phyloP scores from a whole-genome alignment of 2,888 invertebrate genomes.

The Eledona agricola region DNA sequence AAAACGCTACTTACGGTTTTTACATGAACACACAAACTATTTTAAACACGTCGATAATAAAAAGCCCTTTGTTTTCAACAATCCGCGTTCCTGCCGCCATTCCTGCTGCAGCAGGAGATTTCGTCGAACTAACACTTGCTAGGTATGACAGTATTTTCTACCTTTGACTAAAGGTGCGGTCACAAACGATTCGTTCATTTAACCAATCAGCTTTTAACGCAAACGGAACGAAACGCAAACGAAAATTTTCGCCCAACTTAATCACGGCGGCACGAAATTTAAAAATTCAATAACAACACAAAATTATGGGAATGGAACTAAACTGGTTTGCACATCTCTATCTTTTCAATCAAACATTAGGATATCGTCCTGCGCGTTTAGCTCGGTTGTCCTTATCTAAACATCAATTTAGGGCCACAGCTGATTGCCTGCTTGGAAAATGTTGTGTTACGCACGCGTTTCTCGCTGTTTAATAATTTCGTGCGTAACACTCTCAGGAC shows the following conservation, averaged over 20 bases:
- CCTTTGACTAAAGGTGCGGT: slow-evolving; percentile 5
- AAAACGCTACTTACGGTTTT: too few relatives aligned
- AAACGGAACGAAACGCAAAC: background rate
- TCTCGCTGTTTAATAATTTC: too few relatives aligned
- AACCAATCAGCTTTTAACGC: too few relatives aligned
- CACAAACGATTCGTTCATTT: too few relatives aligned
- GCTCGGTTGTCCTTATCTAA: slow-evolving; percentile 57
- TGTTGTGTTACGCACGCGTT: too few relatives aligned
- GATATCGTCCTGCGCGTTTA: slow-evolving; percentile 51
- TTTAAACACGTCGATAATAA: slow-evolving; percentile 46
- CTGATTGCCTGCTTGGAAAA: slow-evolving; percentile 43
- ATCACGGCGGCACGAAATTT: too few relatives aligned
- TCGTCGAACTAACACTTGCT: slow-evolving; percentile 21
- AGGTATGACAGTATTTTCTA: slow-evolving; percentile 37
- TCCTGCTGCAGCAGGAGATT: slow-evolving; percentile 42
- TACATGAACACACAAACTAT: slow-evolving; percentile 37
- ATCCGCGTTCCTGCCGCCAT: slow-evolving; percentile 45
- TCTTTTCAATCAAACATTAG: slow-evolving; percentile 34
- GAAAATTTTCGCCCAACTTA: background rate
- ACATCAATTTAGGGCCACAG: slow-evolving; percentile 57
- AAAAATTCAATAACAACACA: too few relatives aligned
- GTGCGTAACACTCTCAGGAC: too few relatives aligned
- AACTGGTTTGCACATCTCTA: slow-evolving; percentile 18
- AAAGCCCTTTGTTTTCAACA: slow-evolving; percentile 43
- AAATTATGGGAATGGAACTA: too few relatives aligned